phyloP scores from a whole-genome alignment of 2,888 invertebrate species.

The Ennomos quercinarius region DNA sequence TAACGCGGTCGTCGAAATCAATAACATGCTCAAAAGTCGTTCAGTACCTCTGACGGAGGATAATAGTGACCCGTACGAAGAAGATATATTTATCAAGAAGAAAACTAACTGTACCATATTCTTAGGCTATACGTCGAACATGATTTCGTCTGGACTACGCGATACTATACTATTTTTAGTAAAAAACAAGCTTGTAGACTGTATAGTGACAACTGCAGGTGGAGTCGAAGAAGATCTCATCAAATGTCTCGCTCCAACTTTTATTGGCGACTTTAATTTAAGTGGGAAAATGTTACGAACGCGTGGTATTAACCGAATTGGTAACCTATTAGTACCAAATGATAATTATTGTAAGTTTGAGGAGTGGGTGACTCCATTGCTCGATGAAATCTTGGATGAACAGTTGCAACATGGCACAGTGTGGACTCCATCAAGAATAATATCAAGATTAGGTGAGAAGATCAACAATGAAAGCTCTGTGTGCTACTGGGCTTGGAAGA shows the following conservation, averaged over 20 bases:
- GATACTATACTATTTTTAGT: conserved; percentile 93
- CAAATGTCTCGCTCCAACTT: conserved; percentile 98
- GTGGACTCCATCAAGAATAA: conserved; percentile 93
- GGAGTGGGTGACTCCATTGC: conserved; percentile 97
- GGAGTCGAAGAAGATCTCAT: conserved; percentile 99
- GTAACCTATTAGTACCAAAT: conserved; percentile 98
- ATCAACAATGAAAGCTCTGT: conserved; percentile 97
- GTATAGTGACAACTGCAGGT: conserved; percentile 98
- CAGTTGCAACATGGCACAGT: conserved; percentile 90
- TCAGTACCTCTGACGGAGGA: conserved; percentile 88
- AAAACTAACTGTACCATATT: conserved; percentile 96
- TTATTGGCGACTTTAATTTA: conserved; percentile 95
- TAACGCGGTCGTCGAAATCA: conserved; percentile 94
- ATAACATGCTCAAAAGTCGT: conserved; percentile 94
- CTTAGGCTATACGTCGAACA: conserved; percentile 98
- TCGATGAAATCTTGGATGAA: conserved; percentile 95
- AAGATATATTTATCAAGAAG: conserved; percentile 92
- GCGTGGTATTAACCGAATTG: conserved; percentile 94
- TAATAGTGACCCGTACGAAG: conserved; percentile 88
- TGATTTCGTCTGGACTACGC: conserved; percentile 97
- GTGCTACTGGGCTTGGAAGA: conserved; percentile 98
- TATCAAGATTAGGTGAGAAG: conserved; percentile 92
- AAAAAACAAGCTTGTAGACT: conserved; percentile 92
- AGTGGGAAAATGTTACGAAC: conserved; percentile 92
- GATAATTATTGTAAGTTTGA: conserved; percentile 99